Base-by-base conservation (phyloP, 1,140 invertebrate species). In the Eciton burchellii region DNA sequence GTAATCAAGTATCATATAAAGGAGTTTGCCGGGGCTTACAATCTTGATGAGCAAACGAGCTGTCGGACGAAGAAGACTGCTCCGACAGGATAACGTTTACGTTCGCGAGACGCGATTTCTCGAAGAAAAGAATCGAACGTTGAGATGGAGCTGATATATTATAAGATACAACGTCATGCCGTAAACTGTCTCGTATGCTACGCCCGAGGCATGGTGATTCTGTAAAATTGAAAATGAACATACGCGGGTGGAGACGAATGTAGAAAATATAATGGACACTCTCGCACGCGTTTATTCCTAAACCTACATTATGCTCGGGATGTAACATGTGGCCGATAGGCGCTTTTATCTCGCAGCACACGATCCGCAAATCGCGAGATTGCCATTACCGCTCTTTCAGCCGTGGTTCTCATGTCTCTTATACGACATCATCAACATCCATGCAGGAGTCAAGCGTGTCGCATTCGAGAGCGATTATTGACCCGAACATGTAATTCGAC, bases 351-450 rank as follows among this genome's bases (percentile, higher is more conserved):
- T 56, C 21, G 12, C 12, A 21, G 14, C 47, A 19, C 52, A 35
- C 62, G 29, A n/a, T 8, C 47, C 59, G 47, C 29, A 35, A 62
- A 26, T 45, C 16, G 54, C 70, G 21, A 45, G 41, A 43, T 54
- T 43, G 74, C 60, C 66, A 68, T 77, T 77, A 77, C 21, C 29
- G 73, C 4, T 63, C 29, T 62, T 4, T 59, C 16, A 35, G 16
- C 47, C 29, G 47, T 29, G 74, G 74, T 66, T 77, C 62, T 77
- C 74, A 77, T 52, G 35, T n/a, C 16, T 43, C 35, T 77, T 54
- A 43, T 77, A 29, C 43, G 26, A 49, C n/a, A 6, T 29, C 35
- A 54, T 21, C 21, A 35, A 26, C n/a, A 14, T 21, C 2, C 19
- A 41, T 5, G 49, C 12, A 12, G 35, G 3, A 71, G 35, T 62